Evolutionary conservation across 2,797 vertebrate species (phyloP).

Genomic region (Mus minutoides): DNA sequence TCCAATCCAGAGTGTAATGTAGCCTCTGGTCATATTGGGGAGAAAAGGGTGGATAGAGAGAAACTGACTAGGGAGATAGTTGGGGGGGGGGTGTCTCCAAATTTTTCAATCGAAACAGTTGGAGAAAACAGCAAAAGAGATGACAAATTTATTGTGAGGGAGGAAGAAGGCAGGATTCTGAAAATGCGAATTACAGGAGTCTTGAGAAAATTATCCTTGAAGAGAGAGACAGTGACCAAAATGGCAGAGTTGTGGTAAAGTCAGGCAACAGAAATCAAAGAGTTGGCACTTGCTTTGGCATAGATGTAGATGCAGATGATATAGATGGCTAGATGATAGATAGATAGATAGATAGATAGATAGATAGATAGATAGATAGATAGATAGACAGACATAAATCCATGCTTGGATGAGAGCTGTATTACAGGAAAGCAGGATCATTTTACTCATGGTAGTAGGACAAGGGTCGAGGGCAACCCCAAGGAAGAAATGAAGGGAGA

Average conservation of each 20-base stretch:
- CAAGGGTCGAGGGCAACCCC: background rate
- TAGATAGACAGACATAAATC: background rate
- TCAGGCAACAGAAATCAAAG: background rate
- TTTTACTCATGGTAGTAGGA: background rate
- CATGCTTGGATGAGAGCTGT: background rate
- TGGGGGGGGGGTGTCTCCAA: background rate
- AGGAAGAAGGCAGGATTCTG: background rate
- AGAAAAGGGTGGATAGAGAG: background rate
- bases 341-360: background rate
- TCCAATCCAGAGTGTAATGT: background rate
- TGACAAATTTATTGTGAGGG: background rate
- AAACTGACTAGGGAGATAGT: background rate
- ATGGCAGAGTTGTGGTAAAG: background rate
- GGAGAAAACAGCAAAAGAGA: background rate
- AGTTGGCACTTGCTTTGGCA: background rate
- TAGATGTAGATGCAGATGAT: background rate
- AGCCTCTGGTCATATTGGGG: background rate
- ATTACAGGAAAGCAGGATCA: background rate
- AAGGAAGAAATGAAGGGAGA: background rate
- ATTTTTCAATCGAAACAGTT: background rate
- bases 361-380: background rate
- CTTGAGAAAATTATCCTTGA: background rate
- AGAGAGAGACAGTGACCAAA: background rate
- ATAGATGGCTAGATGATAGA: background rate
- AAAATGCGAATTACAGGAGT: background rate